These are phyloP conservation scores for Drosophila recens DNA, from an alignment of 2,888 invertebrate species.

Conservation along the genomic window DNA sequence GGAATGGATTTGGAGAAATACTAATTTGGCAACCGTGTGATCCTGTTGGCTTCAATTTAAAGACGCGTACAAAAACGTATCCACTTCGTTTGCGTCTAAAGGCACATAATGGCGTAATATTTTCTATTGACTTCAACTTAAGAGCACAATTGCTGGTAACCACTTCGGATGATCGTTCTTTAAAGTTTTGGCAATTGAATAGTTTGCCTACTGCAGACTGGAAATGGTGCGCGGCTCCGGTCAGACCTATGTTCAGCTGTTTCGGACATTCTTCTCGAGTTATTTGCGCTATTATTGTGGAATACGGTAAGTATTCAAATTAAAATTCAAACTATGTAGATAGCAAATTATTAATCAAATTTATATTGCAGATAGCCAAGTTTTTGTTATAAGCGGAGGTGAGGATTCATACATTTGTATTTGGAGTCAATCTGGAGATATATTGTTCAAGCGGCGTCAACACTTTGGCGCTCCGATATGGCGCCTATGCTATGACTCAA, in stretches of 20 bases:
- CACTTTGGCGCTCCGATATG: conserved; percentile 92
- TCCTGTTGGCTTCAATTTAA: background rate
- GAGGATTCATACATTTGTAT: conserved; percentile 91
- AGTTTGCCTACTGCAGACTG: background rate
- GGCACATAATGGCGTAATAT: conserved; percentile 90
- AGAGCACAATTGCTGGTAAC: conserved; percentile 88
- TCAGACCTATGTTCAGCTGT: conserved; percentile 86
- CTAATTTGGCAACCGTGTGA: conserved; percentile 78
- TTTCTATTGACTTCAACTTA: conserved; percentile 90
- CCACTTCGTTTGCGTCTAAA: conserved; percentile 67
- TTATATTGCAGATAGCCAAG: conserved; percentile 53
- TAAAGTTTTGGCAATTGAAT: conserved; percentile 89
- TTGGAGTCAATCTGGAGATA: conserved; percentile 88
- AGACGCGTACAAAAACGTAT: conserved; percentile 24
- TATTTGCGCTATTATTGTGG: conserved; percentile 89
- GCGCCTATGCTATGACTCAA: conserved; percentile 88
- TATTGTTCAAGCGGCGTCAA: conserved; percentile 88
- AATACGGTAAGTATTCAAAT: conserved; percentile 82
- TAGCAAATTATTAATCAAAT: background rate
- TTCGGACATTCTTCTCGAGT: conserved; percentile 94
- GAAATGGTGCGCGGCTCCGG: conserved; percentile 27
- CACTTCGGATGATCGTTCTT: conserved; percentile 95
- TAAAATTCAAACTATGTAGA: background rate
- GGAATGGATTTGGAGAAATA: conserved; percentile 83
- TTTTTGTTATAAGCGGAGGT: conserved; percentile 86